Evolutionary conservation across 2,113 vertebrate genomes (phyloP), one percentile per base, ranked within the genome.

Genomic region (Epinephelus lanceolatus): DNA sequence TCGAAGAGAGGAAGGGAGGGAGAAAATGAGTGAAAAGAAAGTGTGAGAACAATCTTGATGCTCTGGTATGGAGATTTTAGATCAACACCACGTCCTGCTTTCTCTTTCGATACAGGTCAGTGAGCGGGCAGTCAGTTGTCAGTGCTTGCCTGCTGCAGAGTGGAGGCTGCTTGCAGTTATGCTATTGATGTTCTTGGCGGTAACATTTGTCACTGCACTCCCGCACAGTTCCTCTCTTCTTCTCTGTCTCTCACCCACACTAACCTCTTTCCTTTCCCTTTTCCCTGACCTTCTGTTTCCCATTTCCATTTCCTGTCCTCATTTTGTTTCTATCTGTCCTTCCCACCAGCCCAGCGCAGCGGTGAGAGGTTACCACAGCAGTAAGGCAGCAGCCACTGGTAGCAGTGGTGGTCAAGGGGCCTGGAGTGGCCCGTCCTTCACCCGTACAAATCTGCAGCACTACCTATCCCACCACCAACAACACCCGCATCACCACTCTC

Each of bases 301-400:
- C 88, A 62, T 79, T 89, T 62, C 93, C 86, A 45, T 30, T 42
- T 71, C 1, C 33, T 37, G 33, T 37, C 25, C 40, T 19, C 15
- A 14, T 53, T 61, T 55, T n/a, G 3, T 42, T 27, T 30, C 25
- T 33, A 2, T 60, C 42, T 12, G 9, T 52, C 11, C 68, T 55
- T 25, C n/a, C 90, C 86, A 78, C 92, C 94, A 98, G 97, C 94
- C 96, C 81, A 95, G 96, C 89, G 94, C 95, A 82, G 94, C 95
- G 65, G 96, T 96, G 93, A 96, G 96, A 95, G 96, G 95, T 53
- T 96, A 96, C 94, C 96, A 96, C 81, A 95, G 93, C 86, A 96
- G 94, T 89, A 97, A 98, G 91, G 90, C 96, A 18, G 51, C 92
- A 0, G 92, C 95, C 91, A 91, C 76, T 21, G 62, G 77, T 33